Conservation (phyloP, 1,140 invertebrate species). For the Potamilus streckersoni region DNA sequence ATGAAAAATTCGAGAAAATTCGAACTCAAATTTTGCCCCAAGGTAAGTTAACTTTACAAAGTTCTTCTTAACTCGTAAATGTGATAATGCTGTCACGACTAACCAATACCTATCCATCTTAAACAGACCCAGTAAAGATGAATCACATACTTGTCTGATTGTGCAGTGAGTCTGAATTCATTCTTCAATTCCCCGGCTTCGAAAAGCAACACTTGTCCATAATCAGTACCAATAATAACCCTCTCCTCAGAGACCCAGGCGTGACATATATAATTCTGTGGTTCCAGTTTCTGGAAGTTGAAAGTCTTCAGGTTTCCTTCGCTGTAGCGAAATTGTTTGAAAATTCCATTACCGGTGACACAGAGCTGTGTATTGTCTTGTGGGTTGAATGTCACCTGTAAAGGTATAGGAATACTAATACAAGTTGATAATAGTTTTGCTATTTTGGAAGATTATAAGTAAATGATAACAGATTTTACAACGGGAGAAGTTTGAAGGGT, state of each 20-base stretch:
- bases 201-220: constrained; percentile 79
- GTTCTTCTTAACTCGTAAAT: no score
- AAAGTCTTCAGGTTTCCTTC: constrained; percentile 84
- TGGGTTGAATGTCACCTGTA: constrained; percentile 78
- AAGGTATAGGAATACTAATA: neutral
- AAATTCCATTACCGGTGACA: constrained; percentile 79
- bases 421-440: no score
- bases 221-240: constrained; percentile 80
- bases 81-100: no score
- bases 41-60: no score
- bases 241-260: constrained; percentile 76
- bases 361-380: constrained; percentile 80
- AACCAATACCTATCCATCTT: neutral
- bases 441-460: no score
- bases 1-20: no score
- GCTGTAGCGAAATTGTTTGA: constrained; percentile 81
- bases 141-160: constrained; percentile 36
- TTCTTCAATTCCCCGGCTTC: constrained; percentile 82
- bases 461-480: no score
- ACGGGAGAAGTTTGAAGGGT: no score
- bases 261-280: constrained; percentile 76
- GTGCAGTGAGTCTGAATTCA: constrained; percentile 55
- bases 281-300: constrained; percentile 84
- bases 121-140: neutral
- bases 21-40: no score